These are phyloP conservation scores for Orgyia antiqua DNA, from an alignment of 2,888 invertebrate genomes.

Conservation along the genomic window DNA sequence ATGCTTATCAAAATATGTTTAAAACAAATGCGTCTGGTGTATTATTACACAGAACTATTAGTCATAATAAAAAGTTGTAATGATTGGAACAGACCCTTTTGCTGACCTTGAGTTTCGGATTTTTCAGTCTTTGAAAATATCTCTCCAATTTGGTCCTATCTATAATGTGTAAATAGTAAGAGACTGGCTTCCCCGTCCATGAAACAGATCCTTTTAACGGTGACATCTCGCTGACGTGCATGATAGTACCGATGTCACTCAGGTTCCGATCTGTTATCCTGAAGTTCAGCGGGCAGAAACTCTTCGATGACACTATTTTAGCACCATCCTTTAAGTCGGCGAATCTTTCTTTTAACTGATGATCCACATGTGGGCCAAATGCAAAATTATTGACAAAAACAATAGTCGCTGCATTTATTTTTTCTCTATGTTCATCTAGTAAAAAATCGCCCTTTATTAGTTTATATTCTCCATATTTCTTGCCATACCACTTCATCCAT, in stretches of 20 bases:
- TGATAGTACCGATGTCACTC: slow-evolving; percentile 98
- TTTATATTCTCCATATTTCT: slow-evolving; percentile 93
- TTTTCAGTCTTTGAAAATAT: slow-evolving; percentile 96
- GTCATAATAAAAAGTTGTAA: slow-evolving; percentile 19
- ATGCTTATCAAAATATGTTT: too few species aligned
- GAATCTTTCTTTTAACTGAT: slow-evolving; percentile 96
- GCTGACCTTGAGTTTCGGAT: slow-evolving; percentile 87
- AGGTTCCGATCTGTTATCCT: slow-evolving; percentile 98
- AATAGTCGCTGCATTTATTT: slow-evolving; percentile 95
- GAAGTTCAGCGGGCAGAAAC: slow-evolving; percentile 99
- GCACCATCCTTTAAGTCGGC: slow-evolving; percentile 97
- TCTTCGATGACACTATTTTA: slow-evolving; percentile 98
- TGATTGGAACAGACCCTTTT: slow-evolving; percentile 75
- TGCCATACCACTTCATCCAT: slow-evolving; percentile 99
- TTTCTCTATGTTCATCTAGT: slow-evolving; percentile 93
- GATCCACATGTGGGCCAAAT: slow-evolving; percentile 98
- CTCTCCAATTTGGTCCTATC: slow-evolving; percentile 98
- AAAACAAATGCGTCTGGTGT: background rate
- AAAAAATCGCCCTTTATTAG: slow-evolving; percentile 97
- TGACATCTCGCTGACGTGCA: slow-evolving; percentile 98
- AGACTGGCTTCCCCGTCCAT: slow-evolving; percentile 99
- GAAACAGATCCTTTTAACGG: slow-evolving; percentile 97
- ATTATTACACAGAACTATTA: slow-evolving; percentile 3
- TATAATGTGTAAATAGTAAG: slow-evolving; percentile 98
- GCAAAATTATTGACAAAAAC: slow-evolving; percentile 99